A percentile compares a stretch with the other conserved stretches of the same genome.
These are phyloP conservation scores for Spisula solida DNA, from an alignment of 2,888 invertebrate species.

Conservation along the genomic window DNA sequence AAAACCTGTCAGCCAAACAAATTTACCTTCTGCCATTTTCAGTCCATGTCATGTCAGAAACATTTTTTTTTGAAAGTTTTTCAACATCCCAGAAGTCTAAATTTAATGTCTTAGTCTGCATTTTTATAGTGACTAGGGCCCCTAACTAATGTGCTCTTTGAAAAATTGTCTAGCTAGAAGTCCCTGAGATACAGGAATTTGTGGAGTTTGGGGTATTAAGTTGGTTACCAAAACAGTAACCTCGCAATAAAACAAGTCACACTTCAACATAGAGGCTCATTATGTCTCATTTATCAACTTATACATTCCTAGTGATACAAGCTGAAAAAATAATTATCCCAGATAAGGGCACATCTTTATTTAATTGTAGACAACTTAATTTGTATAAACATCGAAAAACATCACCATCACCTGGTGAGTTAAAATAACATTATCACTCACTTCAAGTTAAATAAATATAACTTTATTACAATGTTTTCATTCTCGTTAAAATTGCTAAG, in stretches of 20 bases:
- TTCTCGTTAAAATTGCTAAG: no score
- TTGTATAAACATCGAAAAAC: conserved; percentile 3
- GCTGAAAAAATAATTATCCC: background rate
- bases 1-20: no score
- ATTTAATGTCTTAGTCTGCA: no score
- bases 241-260: background rate
- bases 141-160: no score
- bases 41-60: no score
- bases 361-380: conserved; percentile 11
- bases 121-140: no score
- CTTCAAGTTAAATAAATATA: background rate
- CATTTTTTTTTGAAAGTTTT: no score
- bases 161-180: no score
- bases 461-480: background rate
- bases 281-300: background rate
- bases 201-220: background rate
- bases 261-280: background rate
- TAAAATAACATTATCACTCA: no score
- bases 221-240: background rate
- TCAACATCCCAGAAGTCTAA: no score
- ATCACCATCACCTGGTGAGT: background rate
- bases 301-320: background rate
- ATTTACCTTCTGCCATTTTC: no score
- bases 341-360: background rate
- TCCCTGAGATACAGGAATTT: background rate